phyloP scores from a whole-genome alignment of 2,888 invertebrate species.

The Dichetophora obliterata region DNA sequence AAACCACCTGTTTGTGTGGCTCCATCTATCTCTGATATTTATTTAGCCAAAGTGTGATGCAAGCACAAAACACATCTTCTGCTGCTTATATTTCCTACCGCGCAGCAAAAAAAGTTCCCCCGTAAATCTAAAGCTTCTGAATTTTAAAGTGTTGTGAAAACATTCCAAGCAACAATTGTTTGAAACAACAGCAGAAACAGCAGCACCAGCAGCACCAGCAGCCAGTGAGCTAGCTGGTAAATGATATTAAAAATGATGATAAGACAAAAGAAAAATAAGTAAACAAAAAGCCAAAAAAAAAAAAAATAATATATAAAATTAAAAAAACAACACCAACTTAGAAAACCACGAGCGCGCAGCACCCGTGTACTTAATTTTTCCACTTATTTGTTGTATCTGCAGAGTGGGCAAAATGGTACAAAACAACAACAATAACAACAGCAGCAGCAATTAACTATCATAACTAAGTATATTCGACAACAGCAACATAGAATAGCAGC shows the following conservation, averaged over 20 bases:
- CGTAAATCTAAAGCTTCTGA: background rate
- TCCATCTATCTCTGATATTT: no score
- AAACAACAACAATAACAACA: background rate
- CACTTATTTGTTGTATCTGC: background rate
- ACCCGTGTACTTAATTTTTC: no score
- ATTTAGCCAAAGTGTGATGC: no score
- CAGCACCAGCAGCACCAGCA: no score
- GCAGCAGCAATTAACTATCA: background rate
- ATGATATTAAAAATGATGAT: constrained; percentile 20
- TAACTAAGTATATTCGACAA: background rate
- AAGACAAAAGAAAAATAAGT: background rate
- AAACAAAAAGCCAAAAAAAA: background rate
- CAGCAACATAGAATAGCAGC: background rate
- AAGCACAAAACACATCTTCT: background rate
- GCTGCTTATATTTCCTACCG: background rate
- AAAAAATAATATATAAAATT: background rate
- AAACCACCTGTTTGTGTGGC: constrained; percentile 28
- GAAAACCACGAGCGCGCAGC: background rate
- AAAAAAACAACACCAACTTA: background rate
- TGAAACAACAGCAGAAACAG: constrained; percentile 10
- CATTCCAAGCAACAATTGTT: constrained; percentile 2
- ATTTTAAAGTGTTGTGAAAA: constrained; percentile 4
- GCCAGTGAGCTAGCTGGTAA: background rate
- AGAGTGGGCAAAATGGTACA: background rate
- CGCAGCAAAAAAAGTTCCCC: background rate